Conservation (phyloP, 2,113 vertebrate species). For the Catharus fuscescens region DNA sequence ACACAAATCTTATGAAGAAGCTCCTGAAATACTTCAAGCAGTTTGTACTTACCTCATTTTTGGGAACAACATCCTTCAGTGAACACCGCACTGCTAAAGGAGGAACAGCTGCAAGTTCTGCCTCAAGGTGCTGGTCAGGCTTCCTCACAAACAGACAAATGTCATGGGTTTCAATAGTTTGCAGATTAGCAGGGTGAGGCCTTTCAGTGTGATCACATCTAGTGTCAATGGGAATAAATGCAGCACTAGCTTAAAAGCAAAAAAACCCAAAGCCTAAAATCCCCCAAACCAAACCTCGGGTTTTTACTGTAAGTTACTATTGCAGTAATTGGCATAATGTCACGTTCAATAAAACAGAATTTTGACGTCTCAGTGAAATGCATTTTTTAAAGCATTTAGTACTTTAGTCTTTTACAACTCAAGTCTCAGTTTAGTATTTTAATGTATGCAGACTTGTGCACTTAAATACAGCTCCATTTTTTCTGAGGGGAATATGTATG, state of each 20-base stretch:
- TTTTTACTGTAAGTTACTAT: not conserved
- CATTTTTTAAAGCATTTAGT: not conserved
- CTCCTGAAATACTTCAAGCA: not conserved
- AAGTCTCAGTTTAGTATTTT: not conserved
- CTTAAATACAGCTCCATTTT: not conserved
- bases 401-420: not conserved
- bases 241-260: not conserved
- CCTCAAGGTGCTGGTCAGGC: constrained; percentile 42
- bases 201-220: not conserved
- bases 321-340: not conserved
- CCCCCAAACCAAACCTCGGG: not conserved
- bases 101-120: constrained; percentile 67
- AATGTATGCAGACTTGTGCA: rapidly evolving
- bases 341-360: not conserved
- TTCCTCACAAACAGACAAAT: constrained; percentile 77
- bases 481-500: rapidly evolving
- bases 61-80: constrained; percentile 87
- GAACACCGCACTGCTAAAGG: constrained; percentile 86
- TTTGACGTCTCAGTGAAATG: not conserved
- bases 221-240: constrained; percentile 9
- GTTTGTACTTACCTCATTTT: constrained; percentile 79
- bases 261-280: not conserved
- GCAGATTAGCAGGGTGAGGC: not conserved
- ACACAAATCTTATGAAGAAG: not conserved
- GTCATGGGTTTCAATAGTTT: constrained; percentile 34